Evolutionary conservation across 2,113 vertebrate genomes (phyloP), one percentile per base, ranked within the genome.

Genomic region (Cebidichthys violaceus): DNA sequence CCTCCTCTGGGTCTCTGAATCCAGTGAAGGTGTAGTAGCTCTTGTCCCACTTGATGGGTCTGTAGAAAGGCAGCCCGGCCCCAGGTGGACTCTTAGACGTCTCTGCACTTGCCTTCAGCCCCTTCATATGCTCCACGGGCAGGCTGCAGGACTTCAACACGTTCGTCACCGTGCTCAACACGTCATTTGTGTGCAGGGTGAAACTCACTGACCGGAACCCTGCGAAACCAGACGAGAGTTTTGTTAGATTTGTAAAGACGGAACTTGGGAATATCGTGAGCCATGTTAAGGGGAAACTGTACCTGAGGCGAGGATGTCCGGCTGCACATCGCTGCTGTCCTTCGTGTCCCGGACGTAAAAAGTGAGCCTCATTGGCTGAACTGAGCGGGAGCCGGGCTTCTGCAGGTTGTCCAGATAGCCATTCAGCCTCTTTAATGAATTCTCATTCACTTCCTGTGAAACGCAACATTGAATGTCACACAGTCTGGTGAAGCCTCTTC

Each of bases 41-140:
- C 90, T 97, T 99, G 89, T 99, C 95, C 98, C 98, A 99, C 77
- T 95, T 97, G 88, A 99, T 97, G 27, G 97, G 96, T 80, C 98
- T 96, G 90, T 96, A 95, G 67, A 96, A 93, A 0, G 88, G 74
- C 61, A 79, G 76, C 60, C 70, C 93, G 3, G 55, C 77, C 67
- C 90, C 92, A 29, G 84, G 41, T 1, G 29, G 62, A 22, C 69
- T 43, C 85, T 91, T 90, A 22, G 78, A 8, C 43, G 90, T 60
- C 15, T 80, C 88, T 54, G 79, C 76, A 55, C 47, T 88, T 43
- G 79, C 67, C 57, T 84, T 92, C 60, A 93, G 77, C 45, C 65
- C 93, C 45, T 96, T 95, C 86, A 99, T 75, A 82, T 99, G 98
- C 43, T 97, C 96, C 43, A 96, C 90, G 39, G 98, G 96, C 50